These are phyloP conservation scores for Phoenoteleia sp. DNA, from an alignment of 2,888 invertebrate species.

Conservation along the genomic window DNA sequence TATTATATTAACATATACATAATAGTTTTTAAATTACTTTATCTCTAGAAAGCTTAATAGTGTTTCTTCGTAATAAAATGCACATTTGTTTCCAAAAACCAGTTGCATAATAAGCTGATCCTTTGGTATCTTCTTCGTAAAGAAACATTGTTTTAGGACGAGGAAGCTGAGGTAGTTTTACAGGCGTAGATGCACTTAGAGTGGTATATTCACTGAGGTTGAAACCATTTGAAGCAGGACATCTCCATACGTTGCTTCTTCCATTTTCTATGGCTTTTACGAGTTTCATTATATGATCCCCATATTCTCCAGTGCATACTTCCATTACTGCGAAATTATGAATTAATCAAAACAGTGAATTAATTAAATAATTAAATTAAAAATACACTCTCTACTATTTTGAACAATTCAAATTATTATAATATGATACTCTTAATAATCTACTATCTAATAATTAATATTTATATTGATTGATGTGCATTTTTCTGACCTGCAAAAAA, in stretches of 20 bases:
- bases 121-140: constrained; percentile 78
- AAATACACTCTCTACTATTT: too few relatives aligned
- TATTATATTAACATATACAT: too few relatives aligned
- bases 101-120: constrained; percentile 87
- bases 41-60: constrained; percentile 90
- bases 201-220: constrained; percentile 86
- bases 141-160: constrained; percentile 74
- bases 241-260: constrained; percentile 87
- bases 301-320: constrained; percentile 93
- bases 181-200: constrained; percentile 87
- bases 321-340: constrained; percentile 95
- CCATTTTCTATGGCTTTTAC: constrained; percentile 90
- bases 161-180: constrained; percentile 86
- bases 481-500: too few relatives aligned
- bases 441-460: too few relatives aligned
- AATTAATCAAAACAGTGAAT: too few relatives aligned
- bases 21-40: too few relatives aligned
- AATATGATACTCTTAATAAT: too few relatives aligned
- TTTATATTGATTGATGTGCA: too few relatives aligned
- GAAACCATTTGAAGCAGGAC: constrained; percentile 24
- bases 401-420: too few relatives aligned
- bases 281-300: constrained; percentile 88
- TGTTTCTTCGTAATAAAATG: constrained; percentile 89
- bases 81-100: constrained; percentile 88
- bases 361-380: too few relatives aligned